Conservation (phyloP, 1,140 invertebrate species). For the Holotrichia oblita region DNA sequence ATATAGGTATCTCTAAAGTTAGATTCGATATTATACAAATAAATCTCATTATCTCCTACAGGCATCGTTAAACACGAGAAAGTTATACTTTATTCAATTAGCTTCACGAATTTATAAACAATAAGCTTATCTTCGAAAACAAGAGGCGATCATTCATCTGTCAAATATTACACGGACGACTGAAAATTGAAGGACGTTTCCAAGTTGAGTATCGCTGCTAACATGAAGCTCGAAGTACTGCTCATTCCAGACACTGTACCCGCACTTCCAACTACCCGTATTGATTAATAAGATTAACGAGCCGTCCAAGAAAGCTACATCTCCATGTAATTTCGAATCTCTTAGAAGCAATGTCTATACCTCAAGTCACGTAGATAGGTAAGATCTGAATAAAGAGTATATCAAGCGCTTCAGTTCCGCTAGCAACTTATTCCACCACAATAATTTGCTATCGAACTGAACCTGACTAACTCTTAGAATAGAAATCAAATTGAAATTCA, state of each 20-base stretch:
- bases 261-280: slow-evolving; percentile 16
- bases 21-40: neutral
- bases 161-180: slow-evolving; percentile 15
- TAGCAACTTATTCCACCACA: neutral
- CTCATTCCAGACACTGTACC: neutral
- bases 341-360: slow-evolving; percentile 15
- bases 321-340: slow-evolving; percentile 28
- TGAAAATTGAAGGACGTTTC: slow-evolving; percentile 15
- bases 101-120: slow-evolving; percentile 18
- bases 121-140: neutral
- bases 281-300: slow-evolving; percentile 36
- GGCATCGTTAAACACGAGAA: too few species aligned
- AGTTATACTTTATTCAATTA: neutral
- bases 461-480: neutral
- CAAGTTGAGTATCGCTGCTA: neutral
- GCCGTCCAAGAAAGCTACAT: slow-evolving; percentile 34
- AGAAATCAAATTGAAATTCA: neutral
- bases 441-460: neutral
- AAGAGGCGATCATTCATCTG: slow-evolving; percentile 16
- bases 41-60: neutral
- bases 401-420: neutral
- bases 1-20: too few species aligned
- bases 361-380: slow-evolving; percentile 28
- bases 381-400: neutral
- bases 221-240: neutral